These are phyloP conservation scores for Pipistrellus kuhlii DNA, from an alignment of 2,797 vertebrate genomes.

Conservation along the genomic window DNA sequence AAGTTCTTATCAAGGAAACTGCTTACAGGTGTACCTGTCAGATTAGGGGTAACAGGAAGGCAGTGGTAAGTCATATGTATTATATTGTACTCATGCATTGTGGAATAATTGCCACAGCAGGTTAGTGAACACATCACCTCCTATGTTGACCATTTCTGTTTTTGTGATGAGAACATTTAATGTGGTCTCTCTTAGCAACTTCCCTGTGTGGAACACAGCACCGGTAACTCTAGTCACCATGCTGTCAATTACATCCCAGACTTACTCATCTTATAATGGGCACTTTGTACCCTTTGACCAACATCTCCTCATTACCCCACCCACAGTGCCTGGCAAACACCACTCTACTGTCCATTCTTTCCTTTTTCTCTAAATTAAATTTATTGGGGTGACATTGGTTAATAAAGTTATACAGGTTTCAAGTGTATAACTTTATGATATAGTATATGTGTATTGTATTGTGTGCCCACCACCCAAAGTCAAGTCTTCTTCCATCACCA, in stretches of 20 bases:
- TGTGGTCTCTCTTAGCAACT: background rate
- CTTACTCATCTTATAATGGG: background rate
- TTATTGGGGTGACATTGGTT: background rate
- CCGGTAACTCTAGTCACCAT: background rate
- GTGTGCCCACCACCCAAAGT: background rate
- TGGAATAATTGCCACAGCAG: background rate
- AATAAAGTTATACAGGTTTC: background rate
- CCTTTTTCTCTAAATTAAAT: background rate
- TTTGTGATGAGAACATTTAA: background rate
- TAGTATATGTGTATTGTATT: background rate
- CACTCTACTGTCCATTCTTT: background rate
- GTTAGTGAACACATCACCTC: background rate
- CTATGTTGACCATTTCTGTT: background rate
- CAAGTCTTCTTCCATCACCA: background rate
- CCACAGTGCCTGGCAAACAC: background rate
- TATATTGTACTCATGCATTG: background rate
- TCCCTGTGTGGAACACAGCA: background rate
- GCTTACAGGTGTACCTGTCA: background rate
- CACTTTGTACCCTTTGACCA: background rate
- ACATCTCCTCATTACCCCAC: background rate
- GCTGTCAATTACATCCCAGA: background rate
- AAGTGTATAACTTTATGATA: background rate
- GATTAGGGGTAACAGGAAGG: background rate
- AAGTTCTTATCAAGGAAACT: background rate
- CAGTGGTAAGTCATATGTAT: background rate